Evolutionary conservation across 2,888 invertebrate species (phyloP).

Genomic region (Steromphala cineraria): DNA sequence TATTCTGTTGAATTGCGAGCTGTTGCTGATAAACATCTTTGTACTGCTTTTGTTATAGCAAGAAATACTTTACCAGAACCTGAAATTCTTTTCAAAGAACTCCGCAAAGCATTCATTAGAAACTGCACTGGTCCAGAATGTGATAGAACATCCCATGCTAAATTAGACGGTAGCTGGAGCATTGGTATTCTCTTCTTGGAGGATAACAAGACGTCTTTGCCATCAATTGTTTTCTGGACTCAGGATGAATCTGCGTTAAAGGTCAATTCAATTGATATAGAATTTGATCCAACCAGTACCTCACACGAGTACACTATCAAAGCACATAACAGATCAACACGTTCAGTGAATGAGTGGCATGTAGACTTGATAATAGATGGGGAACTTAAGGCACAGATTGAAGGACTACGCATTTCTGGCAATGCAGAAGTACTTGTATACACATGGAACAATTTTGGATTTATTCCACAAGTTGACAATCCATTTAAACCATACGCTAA

Average conservation of each 20-base stretch:
- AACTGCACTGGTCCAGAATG: background rate
- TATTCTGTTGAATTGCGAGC: conserved; percentile 30
- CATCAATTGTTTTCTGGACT: conserved; percentile 33
- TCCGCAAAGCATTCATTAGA: background rate
- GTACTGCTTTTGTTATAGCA: conserved; percentile 34
- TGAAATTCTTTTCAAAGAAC: background rate
- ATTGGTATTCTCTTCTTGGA: background rate
- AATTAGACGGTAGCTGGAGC: background rate
- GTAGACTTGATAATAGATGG: conserved; percentile 29
- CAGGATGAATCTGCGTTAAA: conserved; percentile 26
- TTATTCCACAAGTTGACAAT: conserved; percentile 44
- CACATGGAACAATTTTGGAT: conserved; percentile 45
- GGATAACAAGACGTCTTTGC: background rate
- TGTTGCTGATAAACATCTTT: conserved; percentile 27
- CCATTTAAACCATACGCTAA: conserved; percentile 45
- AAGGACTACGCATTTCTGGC: conserved; percentile 27
- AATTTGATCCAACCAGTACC: conserved; percentile 29
- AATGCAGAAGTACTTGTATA: conserved; percentile 9
- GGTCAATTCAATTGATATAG: conserved; percentile 25
- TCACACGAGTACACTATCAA: conserved; percentile 19
- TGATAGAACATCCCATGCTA: background rate
- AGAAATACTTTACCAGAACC: conserved; percentile 23
- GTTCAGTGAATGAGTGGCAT: conserved; percentile 16
- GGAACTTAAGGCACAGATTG: conserved; percentile 25
- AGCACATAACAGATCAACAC: conserved; percentile 11